phyloP scores from a whole-genome alignment of 2,113 vertebrate species.

The Ellobius talpinus region DNA sequence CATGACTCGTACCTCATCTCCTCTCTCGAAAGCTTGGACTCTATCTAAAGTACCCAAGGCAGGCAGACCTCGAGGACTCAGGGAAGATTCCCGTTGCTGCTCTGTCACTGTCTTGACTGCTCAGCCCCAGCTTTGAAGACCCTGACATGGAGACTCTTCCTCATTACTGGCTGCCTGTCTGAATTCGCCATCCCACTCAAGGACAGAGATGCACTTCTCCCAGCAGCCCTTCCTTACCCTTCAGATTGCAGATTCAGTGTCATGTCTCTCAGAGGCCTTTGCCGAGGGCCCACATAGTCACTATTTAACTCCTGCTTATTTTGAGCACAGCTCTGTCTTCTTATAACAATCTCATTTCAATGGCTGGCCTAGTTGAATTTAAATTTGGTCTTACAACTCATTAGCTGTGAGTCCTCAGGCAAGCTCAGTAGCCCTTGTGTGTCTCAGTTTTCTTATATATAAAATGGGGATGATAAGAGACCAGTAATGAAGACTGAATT shows the following conservation, averaged over 20 bases:
- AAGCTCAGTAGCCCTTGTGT: not conserved
- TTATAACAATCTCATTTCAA: not conserved
- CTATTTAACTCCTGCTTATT: not conserved
- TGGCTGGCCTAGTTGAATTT: not conserved
- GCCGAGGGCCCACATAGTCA: not conserved
- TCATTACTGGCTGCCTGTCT: not conserved
- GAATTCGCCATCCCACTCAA: not conserved
- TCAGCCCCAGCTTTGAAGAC: not conserved
- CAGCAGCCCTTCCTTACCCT: not conserved
- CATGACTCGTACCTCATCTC: not conserved
- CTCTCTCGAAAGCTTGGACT: not conserved
- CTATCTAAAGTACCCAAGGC: not conserved
- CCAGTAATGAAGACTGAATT: not conserved
- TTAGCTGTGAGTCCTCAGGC: not conserved
- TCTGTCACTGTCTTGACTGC: not conserved
- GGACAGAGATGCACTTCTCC: not conserved
- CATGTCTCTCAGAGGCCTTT: not conserved
- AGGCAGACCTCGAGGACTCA: not conserved
- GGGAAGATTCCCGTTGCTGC: not conserved
- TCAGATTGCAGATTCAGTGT: not conserved
- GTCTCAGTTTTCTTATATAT: not conserved
- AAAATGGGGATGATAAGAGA: not conserved
- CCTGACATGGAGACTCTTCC: not conserved
- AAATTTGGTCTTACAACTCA: not conserved
- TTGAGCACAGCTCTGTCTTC: not conserved